Percentiles rank a stretch among this genome's conserved stretches.
Evolutionary conservation across 53 echinoderm and acorn worm species (phyloP).

Genomic region (Mesocentrotus franciscanus): DNA sequence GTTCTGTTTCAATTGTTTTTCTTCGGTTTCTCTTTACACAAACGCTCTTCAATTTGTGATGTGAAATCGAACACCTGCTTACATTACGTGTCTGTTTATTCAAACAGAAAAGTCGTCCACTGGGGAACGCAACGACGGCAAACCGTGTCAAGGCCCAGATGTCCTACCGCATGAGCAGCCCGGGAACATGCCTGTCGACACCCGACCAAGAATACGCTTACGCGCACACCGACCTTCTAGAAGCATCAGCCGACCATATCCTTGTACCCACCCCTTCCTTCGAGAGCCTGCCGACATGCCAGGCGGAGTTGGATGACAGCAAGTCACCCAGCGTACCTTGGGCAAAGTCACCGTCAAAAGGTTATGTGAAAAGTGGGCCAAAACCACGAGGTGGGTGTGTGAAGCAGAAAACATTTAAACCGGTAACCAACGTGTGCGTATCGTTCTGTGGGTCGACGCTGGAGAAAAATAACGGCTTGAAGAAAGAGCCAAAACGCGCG

Average conservation of each 20-base stretch:
- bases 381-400: not conserved
- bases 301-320: not conserved
- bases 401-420: constrained; percentile 15
- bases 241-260: constrained; percentile 44
- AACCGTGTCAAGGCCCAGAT: constrained; percentile 81
- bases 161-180: not conserved
- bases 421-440: constrained; percentile 42
- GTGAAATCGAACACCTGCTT: not conserved
- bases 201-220: constrained; percentile 38
- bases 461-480: not conserved
- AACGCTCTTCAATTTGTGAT: not conserved
- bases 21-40: not conserved
- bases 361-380: not conserved
- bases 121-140: constrained; percentile 92
- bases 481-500: not conserved
- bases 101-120: constrained; percentile 73
- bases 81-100: not conserved
- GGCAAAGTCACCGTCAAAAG: not conserved
- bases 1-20: too few species aligned
- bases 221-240: constrained; percentile 5
- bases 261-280: constrained; percentile 59
- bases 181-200: not conserved
- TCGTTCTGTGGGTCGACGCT: not conserved
- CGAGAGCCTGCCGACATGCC: constrained; percentile 40
- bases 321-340: not conserved